Percentiles rank a stretch among this genome's conserved stretches.
These are phyloP conservation scores for Oscheius onirici DNA, from an alignment of 2,888 invertebrate genomes.

Conservation along the genomic window DNA sequence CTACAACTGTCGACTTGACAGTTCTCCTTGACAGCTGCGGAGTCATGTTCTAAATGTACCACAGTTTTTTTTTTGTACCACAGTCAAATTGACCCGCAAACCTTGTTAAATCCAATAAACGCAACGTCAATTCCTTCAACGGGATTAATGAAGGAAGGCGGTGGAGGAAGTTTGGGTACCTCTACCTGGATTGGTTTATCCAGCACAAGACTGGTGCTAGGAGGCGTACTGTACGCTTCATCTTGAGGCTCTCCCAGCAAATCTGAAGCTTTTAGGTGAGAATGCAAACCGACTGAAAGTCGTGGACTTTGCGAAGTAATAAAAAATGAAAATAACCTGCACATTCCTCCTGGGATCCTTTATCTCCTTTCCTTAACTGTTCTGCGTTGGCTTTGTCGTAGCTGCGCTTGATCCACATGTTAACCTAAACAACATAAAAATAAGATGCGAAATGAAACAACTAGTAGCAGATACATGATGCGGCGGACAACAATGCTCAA, in stretches of 20 bases:
- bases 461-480: slow-evolving; percentile 9
- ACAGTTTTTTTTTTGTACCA: not conserved
- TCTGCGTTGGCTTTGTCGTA: slow-evolving; percentile 3
- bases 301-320: not conserved
- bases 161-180: slow-evolving; percentile 14
- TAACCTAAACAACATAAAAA: slow-evolving; percentile 16
- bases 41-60: slow-evolving; percentile 20
- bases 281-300: too few species aligned
- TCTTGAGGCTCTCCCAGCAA: slow-evolving; percentile 14
- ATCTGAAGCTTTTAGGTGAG: slow-evolving; percentile 21
- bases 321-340: not conserved
- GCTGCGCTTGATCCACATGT: slow-evolving; percentile 19
- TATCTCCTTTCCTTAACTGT: slow-evolving; percentile 3
- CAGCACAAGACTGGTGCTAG: not conserved
- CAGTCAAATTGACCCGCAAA: not conserved
- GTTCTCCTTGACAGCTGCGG: slow-evolving; percentile 6
- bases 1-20: slow-evolving; percentile 15
- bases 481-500: not conserved
- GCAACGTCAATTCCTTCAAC: slow-evolving; percentile 15
- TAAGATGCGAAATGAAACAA: not conserved
- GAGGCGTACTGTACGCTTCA: not conserved
- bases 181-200: not conserved
- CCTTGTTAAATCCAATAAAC: slow-evolving; percentile 30
- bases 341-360: slow-evolving; percentile 27
- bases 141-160: not conserved